Evolutionary conservation across 2,888 invertebrate species (phyloP), one percentile per base, ranked within the genome.

Genomic region (Dasysyrphus albostriatus): DNA sequence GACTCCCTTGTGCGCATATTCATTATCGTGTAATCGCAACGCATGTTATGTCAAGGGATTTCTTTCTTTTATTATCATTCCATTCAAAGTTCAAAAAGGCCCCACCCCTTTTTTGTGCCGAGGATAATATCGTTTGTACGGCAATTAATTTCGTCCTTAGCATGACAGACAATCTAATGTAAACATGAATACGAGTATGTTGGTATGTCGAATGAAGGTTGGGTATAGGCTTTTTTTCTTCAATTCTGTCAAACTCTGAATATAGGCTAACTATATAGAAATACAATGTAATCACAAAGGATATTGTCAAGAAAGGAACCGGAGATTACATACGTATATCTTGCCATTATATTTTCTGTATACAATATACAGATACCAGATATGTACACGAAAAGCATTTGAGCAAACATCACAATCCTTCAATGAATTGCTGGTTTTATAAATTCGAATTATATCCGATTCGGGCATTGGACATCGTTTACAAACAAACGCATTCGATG

Each of bases 61-160:
- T 51, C 49, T 49, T 76, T 29, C 49, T 72, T 76, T 73, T 81
- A 81, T 81, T 81, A 81, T 59, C 74, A 69, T 69, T 69, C 67
- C 39, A 63, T 63, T 65, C 39, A 49, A n/a, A 32, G n/a, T n/a
- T 39, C 24, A 24, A 39, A 54, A 39, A 6, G 12, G 8, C 39
- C 39, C 19, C 24, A 19, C 44, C 10, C 56, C 42, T 63, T 34
- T n/a, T 8, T 63, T 29, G 1, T 42, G 6, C 6, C 19, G 37
- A 51, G 51, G 32, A 75, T 61, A 49, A 69, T 59, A 58, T 70
- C 75, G 51, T 81, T 82, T 74, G 70, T 67, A 54, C 58, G 77
- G 78, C 82, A 82, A 87, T 87, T 87, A 87, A 78, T 73, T 74
- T 77, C 44, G 85, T 87, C 85, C 85, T 87, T 87, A 74, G 58